Evolutionary conservation across 2,888 invertebrate species (phyloP), one percentile per base, ranked within the genome.

Genomic region (Acheta domesticus): DNA sequence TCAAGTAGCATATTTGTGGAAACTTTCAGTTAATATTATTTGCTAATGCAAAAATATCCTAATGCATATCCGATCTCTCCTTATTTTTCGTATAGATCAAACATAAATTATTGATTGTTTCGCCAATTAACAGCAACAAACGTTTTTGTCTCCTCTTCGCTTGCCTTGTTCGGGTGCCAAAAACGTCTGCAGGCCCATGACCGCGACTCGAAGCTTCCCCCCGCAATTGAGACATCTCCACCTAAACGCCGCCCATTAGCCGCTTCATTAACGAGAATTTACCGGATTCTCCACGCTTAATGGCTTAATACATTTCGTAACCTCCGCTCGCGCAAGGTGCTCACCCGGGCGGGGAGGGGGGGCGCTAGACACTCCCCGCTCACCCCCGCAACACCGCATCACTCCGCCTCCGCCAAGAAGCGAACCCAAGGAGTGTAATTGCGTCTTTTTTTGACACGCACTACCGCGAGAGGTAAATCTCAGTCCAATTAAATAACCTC

Each of bases 201-300:
- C 36, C 36, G 36, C 23, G 23, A 23, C 23, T 23, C 23, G 23
- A 23, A 23, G 23, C 23, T 23, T 23, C 23, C 4, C 11, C 62
- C 16, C n/a, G 62, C 62, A 62, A 62, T 62, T 19, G 62, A 62
- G 62, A 62, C 62, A 62, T 62, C 62, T 62, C 62, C n/a, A 5
- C 62, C 16, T 62, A 62, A 62, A 62, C 62, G 62, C 16, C 16
- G 16, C 16, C 62, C n/a, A 62, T 62, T 62, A 62, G 62, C 62
- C n/a, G n/a, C 62, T 62, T 62, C 62, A 62, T 62, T 62, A 62
- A 62, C 62, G 62, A 62, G 62, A 62, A 62, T 62, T 62, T 62
- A 62, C 62, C 62, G 62, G 62, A 62, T 62, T 62, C 62, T 62
- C 62, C 62, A 62, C 62, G 62, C 62, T n/a, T 62, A 12, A 62